Percentiles rank a stretch among this genome's conserved stretches.
Conservation (phyloP, 2,113 vertebrate species). For the Pteropus alecto region DNA sequence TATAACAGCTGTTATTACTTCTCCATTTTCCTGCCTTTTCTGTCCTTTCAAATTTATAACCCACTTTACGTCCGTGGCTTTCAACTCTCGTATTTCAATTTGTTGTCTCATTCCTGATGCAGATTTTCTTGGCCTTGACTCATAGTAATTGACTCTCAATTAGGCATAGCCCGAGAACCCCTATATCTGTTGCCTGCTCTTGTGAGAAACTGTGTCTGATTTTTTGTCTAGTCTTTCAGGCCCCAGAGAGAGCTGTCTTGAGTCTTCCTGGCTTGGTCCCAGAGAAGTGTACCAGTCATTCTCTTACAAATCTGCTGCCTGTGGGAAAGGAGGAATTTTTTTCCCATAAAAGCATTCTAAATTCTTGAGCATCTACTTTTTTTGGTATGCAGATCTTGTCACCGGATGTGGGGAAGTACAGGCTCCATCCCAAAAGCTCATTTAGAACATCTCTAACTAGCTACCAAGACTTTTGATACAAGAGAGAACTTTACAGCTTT, state of each 20-base stretch:
- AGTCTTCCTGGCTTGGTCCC: neutral
- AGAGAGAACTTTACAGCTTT: constrained; percentile 41
- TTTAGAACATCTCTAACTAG: neutral
- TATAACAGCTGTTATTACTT: neutral
- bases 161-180: neutral
- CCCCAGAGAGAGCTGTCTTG: neutral
- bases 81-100: neutral
- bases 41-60: neutral
- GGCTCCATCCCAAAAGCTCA: neutral
- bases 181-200: neutral
- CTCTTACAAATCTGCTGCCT: neutral
- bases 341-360: neutral
- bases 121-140: constrained; percentile 3
- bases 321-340: neutral
- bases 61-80: constrained; percentile 5
- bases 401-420: neutral
- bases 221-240: neutral
- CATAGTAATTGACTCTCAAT: neutral
- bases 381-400: neutral
- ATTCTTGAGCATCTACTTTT: neutral
- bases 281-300: neutral
- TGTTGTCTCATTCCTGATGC: neutral
- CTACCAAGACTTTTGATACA: constrained; percentile 31
- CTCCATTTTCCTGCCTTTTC: neutral
- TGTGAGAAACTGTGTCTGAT: neutral